Conservation (phyloP, 1,140 invertebrate species). For the Lucilia cuprina region DNA sequence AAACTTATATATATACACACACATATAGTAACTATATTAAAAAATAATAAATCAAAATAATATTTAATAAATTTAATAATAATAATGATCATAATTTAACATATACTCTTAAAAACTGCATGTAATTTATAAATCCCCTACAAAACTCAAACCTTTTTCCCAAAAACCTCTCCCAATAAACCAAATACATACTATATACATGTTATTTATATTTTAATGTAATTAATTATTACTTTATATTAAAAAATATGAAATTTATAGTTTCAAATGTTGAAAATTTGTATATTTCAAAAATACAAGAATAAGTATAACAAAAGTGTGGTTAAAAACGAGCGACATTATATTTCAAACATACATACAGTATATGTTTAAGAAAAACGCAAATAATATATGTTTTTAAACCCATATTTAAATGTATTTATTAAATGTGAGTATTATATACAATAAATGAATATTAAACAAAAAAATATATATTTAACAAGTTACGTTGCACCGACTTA, state of each 20-base stretch:
- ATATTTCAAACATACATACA: background rate
- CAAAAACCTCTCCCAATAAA: background rate
- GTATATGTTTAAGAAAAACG: background rate
- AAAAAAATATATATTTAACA: background rate
- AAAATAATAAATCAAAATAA: background rate
- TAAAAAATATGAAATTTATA: too few species aligned
- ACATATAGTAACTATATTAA: too few species aligned
- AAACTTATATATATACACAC: background rate
- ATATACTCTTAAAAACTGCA: background rate
- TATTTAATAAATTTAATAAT: background rate
- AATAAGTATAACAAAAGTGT: too few species aligned
- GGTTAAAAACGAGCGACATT: too few species aligned
- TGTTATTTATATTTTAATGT: background rate
- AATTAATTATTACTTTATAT: too few species aligned
- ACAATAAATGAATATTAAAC: background rate
- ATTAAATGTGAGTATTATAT: slow-evolving; percentile 35
- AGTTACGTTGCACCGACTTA: slow-evolving; percentile 10
- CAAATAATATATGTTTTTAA: background rate
- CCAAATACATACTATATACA: background rate
- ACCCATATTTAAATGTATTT: slow-evolving; percentile 31
- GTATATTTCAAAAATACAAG: too few species aligned
- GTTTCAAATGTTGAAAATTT: too few species aligned
- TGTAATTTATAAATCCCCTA: too few species aligned
- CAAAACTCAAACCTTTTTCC: too few species aligned
- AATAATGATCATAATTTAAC: background rate